A percentile compares a stretch with the other conserved stretches of the same genome.
These are phyloP conservation scores for Scaptomyza flava DNA, from an alignment of 2,888 invertebrate species.

Conservation along the genomic window DNA sequence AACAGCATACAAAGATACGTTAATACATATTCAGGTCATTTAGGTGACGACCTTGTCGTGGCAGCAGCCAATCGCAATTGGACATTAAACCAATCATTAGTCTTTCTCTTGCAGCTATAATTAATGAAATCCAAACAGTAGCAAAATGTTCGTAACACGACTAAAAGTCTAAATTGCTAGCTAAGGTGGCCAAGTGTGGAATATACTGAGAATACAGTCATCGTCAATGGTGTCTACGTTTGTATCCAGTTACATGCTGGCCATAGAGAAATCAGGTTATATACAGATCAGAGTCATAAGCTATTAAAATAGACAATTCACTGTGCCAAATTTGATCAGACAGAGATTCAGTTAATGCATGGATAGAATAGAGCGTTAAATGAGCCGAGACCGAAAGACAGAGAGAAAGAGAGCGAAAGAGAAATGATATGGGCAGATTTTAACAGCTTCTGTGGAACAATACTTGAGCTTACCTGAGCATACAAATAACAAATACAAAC, in stretches of 20 bases:
- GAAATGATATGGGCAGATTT: conserved; percentile 16
- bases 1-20: neutral
- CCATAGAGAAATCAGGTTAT: conserved; percentile 66
- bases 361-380: conserved; percentile 29
- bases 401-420: conserved; percentile 1
- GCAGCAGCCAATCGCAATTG: conserved; percentile 23
- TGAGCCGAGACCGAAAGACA: conserved; percentile 10
- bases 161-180: conserved; percentile 12
- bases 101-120: conserved; percentile 39
- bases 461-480: conserved; percentile 13
- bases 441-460: conserved; percentile 60
- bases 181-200: conserved; percentile 8
- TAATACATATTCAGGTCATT: conserved; percentile 49
- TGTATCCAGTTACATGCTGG: conserved; percentile 23
- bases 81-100: conserved; percentile 55
- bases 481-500: conserved; percentile 5
- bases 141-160: conserved; percentile 15
- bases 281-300: conserved; percentile 60
- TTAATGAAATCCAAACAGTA: conserved; percentile 49
- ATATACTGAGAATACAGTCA: conserved; percentile 4
- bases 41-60: conserved; percentile 53
- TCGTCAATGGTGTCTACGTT: conserved; percentile 10
- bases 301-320: conserved; percentile 57
- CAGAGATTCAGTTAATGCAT: conserved; percentile 21
- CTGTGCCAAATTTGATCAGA: conserved; percentile 50